phyloP scores from a whole-genome alignment of 2,888 invertebrate species.

The Mesochorus sp. region DNA sequence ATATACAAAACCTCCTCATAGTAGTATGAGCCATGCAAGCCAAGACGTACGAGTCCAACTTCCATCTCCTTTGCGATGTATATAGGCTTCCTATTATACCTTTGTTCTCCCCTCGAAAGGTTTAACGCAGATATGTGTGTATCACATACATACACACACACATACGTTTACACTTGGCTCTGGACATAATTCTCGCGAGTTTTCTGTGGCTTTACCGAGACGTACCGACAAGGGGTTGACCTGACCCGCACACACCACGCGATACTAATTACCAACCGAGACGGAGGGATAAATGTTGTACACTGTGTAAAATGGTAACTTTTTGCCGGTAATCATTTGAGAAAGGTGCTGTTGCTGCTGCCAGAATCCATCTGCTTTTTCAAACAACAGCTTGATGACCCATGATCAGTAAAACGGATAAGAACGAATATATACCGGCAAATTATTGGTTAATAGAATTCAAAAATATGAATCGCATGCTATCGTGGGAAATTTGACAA shows the following conservation, averaged over 20 bases:
- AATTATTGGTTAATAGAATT: background rate
- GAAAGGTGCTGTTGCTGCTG: slow-evolving; percentile 7
- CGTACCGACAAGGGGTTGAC: slow-evolving; percentile 29
- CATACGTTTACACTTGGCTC: background rate
- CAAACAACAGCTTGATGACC: background rate
- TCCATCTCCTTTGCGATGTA: slow-evolving; percentile 37
- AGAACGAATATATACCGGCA: background rate
- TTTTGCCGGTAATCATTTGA: slow-evolving; percentile 28
- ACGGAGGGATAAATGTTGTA: slow-evolving; percentile 31
- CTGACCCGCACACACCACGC: slow-evolving; percentile 40
- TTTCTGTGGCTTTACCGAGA: slow-evolving; percentile 23
- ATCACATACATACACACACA: background rate
- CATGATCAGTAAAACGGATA: background rate
- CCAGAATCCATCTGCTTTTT: slow-evolving; percentile 30
- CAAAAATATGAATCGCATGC: background rate
- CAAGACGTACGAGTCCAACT: slow-evolving; percentile 22
- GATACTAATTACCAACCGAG: slow-evolving; percentile 41
- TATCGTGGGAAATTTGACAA: background rate
- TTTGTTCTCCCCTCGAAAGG: slow-evolving; percentile 52
- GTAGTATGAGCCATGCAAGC: slow-evolving; percentile 58
- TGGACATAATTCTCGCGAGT: slow-evolving; percentile 33
- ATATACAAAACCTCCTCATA: slow-evolving; percentile 25
- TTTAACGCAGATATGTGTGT: background rate
- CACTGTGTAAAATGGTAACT: slow-evolving; percentile 11
- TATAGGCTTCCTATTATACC: slow-evolving; percentile 42